Conservation (phyloP, 2,888 invertebrate genomes). For the Diarsia brunnea region DNA sequence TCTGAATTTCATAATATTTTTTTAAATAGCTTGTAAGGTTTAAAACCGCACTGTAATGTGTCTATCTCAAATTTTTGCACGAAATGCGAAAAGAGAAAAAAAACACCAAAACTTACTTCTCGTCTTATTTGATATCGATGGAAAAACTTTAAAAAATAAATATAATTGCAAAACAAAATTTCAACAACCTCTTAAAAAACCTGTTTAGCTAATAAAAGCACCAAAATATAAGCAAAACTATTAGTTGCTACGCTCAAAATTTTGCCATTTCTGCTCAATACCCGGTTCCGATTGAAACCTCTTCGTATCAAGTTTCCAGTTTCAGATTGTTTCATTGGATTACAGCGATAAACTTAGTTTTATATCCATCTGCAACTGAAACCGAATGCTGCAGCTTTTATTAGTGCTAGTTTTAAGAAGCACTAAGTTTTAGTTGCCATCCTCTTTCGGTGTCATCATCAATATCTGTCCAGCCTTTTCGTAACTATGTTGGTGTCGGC, state of each 20-base stretch:
- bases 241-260: conserved; percentile 22
- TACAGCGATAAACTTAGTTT: conserved; percentile 20
- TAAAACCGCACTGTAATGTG: too few relatives aligned
- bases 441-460: too few relatives aligned
- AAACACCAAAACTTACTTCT: too few relatives aligned
- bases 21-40: too few relatives aligned
- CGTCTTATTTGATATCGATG: too few relatives aligned
- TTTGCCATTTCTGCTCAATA: conserved; percentile 30
- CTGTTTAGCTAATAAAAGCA: conserved; percentile 5
- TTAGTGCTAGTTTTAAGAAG: background rate
- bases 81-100: too few relatives aligned
- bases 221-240: conserved; percentile 10
- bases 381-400: conserved; percentile 5
- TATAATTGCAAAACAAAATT: too few relatives aligned
- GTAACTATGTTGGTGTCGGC: too few relatives aligned
- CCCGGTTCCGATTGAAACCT: conserved; percentile 24
- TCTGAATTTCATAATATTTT: too few relatives aligned
- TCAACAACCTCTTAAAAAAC: conserved; percentile 12
- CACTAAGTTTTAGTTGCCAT: background rate
- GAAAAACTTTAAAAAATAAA: too few relatives aligned
- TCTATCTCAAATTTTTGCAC: too few relatives aligned
- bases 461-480: too few relatives aligned
- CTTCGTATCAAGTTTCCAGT: conserved; percentile 29
- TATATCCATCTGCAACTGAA: conserved; percentile 4
- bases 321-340: conserved; percentile 31